These are phyloP conservation scores for Myrmophylax atrothorax DNA, from an alignment of 2,113 vertebrate species.

Conservation along the genomic window DNA sequence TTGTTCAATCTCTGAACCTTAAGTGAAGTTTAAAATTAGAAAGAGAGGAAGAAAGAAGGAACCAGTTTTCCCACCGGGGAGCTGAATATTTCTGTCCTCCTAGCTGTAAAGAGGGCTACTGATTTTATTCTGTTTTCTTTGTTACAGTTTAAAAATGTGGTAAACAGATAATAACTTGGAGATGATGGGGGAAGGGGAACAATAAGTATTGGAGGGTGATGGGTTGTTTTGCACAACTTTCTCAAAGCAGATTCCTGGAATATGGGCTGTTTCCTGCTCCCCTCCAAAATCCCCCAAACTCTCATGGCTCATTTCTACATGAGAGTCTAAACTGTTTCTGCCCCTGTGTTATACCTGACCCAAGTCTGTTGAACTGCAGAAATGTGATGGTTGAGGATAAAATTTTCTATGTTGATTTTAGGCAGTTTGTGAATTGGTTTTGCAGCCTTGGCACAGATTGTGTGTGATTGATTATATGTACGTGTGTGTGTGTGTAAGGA, in stretches of 20 bases:
- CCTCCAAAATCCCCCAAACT: accelerated
- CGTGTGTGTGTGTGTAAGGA: not conserved
- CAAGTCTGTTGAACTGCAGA: not conserved
- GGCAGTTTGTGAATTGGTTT: not conserved
- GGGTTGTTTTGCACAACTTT: not conserved
- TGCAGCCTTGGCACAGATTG: not conserved
- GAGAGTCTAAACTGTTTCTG: not conserved
- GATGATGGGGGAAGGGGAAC: not conserved
- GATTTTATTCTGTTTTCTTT: conserved; percentile 37
- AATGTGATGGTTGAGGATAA: not conserved
- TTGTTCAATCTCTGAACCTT: conserved; percentile 67
- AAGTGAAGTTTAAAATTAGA: conserved; percentile 52
- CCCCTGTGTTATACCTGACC: not conserved
- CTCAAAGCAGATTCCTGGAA: not conserved
- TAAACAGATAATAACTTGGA: not conserved
- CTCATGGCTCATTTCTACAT: not conserved
- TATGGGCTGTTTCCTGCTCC: not conserved
- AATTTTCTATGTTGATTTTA: not conserved
- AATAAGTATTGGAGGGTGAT: not conserved
- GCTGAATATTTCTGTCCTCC: not conserved
- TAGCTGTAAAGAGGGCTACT: not conserved
- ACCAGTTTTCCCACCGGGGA: not conserved
- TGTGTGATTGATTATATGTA: not conserved
- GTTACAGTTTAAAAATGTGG: not conserved
- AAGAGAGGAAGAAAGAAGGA: conserved; percentile 13